Percentiles rank a stretch among this genome's conserved stretches.
Evolutionary conservation across 2,888 invertebrate genomes (phyloP).

Genomic region (Drosophila paranaensis): DNA sequence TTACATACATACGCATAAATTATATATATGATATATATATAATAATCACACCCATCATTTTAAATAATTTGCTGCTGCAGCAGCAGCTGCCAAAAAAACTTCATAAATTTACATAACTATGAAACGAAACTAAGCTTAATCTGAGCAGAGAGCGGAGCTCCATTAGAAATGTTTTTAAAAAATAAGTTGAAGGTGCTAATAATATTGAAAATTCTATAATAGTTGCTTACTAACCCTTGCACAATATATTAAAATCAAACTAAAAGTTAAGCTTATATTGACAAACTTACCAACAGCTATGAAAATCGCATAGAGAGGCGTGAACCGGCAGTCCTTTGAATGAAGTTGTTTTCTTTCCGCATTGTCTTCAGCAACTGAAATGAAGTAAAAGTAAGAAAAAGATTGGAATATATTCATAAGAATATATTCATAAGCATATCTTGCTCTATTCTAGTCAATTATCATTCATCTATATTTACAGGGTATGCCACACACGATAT

Average conservation of each 20-base stretch:
- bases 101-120: slow-evolving; percentile 6
- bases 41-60: slow-evolving; percentile 38
- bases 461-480: not conserved
- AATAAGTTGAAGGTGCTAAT: not conserved
- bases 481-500: not conserved
- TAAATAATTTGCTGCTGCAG: slow-evolving; percentile 39
- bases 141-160: not conserved
- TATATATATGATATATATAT: not conserved
- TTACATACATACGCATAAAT: not conserved
- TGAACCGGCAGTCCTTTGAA: too few relatives aligned
- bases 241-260: not conserved
- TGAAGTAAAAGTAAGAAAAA: not conserved
- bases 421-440: not conserved
- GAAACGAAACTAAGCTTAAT: not conserved
- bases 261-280: not conserved
- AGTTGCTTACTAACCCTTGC: not conserved
- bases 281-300: not conserved
- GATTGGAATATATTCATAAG: not conserved
- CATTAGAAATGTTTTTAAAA: too few relatives aligned
- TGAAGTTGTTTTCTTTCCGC: too few relatives aligned
- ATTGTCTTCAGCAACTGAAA: not conserved
- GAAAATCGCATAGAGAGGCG: not conserved
- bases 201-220: not conserved
- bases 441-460: too few relatives aligned
- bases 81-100: slow-evolving; percentile 8